Evolutionary conservation across 2,888 invertebrate species (phyloP).

Genomic region (Argyra leucocephala): DNA sequence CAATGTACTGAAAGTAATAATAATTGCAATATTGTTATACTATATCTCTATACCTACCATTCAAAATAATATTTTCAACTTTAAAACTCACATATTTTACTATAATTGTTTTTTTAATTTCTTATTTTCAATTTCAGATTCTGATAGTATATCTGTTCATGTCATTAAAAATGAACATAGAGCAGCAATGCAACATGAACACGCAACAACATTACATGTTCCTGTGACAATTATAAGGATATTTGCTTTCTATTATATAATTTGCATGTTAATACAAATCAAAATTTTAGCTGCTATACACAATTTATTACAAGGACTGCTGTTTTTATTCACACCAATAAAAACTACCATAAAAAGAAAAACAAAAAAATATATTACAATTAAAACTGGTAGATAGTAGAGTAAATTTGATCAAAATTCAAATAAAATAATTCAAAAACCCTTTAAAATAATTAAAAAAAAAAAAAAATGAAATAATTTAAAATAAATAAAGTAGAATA

Average conservation of each 20-base stretch:
- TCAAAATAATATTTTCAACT: no score
- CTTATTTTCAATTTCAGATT: not conserved
- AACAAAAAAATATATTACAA: not conserved
- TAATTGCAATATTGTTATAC: no score
- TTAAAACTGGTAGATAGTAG: not conserved
- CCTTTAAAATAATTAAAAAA: no score
- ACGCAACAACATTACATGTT: not conserved
- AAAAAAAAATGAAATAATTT: not conserved
- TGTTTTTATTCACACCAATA: not conserved
- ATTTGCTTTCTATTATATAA: not conserved
- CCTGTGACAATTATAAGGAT: not conserved
- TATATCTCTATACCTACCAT: no score
- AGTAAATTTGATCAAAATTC: not conserved
- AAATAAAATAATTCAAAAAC: not conserved
- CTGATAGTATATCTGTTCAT: constrained; percentile 8
- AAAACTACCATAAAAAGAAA: not conserved
- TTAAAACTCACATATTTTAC: no score
- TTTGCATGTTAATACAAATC: not conserved
- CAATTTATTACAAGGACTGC: not conserved
- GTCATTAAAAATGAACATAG: constrained; percentile 3
- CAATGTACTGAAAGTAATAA: no score
- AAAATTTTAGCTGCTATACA: not conserved
- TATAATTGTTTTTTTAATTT: not conserved
- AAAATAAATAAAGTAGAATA: not conserved
- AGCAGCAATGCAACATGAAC: constrained; percentile 7